Evolutionary conservation across 2,113 vertebrate genomes (phyloP), one percentile per base, ranked within the genome.

Genomic region (Percopsis transmontana): DNA sequence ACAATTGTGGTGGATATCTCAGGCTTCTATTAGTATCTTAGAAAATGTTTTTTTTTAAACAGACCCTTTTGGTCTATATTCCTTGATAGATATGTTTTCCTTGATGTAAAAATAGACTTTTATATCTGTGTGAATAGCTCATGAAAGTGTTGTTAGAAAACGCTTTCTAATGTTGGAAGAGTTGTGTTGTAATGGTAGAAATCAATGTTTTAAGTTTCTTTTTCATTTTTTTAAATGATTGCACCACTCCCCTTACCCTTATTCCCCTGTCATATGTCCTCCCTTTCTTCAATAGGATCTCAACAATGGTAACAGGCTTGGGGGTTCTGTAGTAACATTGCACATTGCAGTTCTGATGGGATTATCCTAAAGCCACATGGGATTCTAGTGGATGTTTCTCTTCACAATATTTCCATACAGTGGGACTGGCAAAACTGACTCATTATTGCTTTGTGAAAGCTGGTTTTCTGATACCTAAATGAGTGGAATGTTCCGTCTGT

Each of bases 281-380:
- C 87, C 81, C 90, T 88, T 85, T 76, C 93, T 88, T 74, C 78
- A 85, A 75, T 92, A 93, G 94, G 91, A 92, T 95, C 84, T 93
- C 92, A 82, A 94, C 93, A 93, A 91, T 93, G 92, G 89, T 94
- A 89, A 90, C 92, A 91, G 92, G 92, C 92, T 91, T 92, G 90
- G 91, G 91, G 88, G 87, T 89, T 90, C 93, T 92, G 87, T 95
- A 92, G 91, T 91, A 77, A 89, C 86, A 82, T 79, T 90, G 87
- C 89, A 86, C 88, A 90, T 83, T 91, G 87, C 90, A 85, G 88
- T 91, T 91, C 90, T 92, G 91, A 92, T 89, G 92, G 94, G 93
- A 95, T 89, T 93, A 92, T 92, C 85, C 90, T 87, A 92, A 93
- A 93, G 89, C 91, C 92, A 90, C 88, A 91, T 87, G 89, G 92